Evolutionary conservation across 2,797 vertebrate species (phyloP).

Genomic region (Microctenopoma lineatum): DNA sequence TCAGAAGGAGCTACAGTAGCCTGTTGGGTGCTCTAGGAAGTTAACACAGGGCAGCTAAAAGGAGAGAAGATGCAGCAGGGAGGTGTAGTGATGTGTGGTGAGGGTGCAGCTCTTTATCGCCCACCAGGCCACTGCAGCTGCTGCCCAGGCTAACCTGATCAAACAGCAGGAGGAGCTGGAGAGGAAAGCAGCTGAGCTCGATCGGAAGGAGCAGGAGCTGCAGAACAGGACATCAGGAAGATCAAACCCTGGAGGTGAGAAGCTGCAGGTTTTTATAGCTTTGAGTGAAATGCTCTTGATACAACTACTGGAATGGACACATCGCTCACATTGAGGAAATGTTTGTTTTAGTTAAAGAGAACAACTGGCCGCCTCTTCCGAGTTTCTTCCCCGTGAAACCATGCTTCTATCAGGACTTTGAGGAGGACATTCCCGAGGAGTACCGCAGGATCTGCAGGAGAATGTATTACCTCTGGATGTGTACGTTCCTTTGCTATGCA

Average conservation of each 20-base stretch:
- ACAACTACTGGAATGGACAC: neutral
- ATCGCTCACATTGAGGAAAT: neutral
- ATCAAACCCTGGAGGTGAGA: constrained; percentile 43
- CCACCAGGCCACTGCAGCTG: constrained; percentile 84
- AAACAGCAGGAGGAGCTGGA: constrained; percentile 96
- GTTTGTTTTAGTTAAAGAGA: constrained; percentile 85
- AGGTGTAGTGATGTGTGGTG: neutral
- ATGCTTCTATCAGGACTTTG: constrained; percentile 97
- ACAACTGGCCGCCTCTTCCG: constrained; percentile 97
- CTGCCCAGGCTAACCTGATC: constrained; percentile 89
- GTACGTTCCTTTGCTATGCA: constrained; percentile 80
- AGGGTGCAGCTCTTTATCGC: neutral
- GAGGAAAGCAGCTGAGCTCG: constrained; percentile 93
- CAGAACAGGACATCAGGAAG: constrained; percentile 75
- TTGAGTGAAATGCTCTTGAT: neutral
- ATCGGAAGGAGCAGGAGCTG: constrained; percentile 92
- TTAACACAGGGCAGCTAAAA: neutral
- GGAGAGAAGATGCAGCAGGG: neutral
- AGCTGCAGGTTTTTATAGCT: neutral
- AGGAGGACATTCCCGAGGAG: constrained; percentile 93
- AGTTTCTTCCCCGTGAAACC: constrained; percentile 90
- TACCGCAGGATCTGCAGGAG: constrained; percentile 94
- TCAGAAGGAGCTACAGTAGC: neutral
- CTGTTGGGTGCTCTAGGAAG: neutral
- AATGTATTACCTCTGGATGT: constrained; percentile 98